Evolutionary conservation across 2,113 vertebrate species (phyloP), one percentile per base, ranked within the genome.

Genomic region (Ptilonorhynchus violaceus): DNA sequence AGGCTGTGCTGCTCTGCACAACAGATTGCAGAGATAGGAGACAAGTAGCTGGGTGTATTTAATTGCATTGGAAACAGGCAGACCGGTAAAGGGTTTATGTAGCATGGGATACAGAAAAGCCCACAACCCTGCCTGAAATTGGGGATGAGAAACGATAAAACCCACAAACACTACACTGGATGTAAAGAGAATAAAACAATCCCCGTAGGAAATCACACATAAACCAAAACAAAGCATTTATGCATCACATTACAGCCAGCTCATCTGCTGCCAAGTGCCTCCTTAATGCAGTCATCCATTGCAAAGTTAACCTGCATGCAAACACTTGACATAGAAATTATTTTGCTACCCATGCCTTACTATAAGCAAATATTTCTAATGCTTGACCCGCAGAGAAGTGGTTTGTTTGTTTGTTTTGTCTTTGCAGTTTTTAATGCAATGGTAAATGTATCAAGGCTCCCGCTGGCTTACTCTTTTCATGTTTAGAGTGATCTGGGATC

Each of bases 51-150:
- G 24, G 80, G 80, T 78, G 6, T 60, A 85, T 84, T 95, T 93
- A 96, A 97, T 92, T 81, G 93, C 80, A 81, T 72, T 75, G 83
- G 64, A 52, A 95, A 80, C 89, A n/a, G 56, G 39, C 76, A 87
- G 76, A 47, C n/a, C 75, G 27, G 39, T 81, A 72, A 85, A 95
- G 74, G 63, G 91, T 89, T 97, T 92, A 92, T n/a, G 56, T 15
- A 87, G 83, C 76, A 68, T 24, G 33, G 53, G 76, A 96, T 84
- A 80, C 0, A 74, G 76, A 81, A 96, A 91, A 93, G 73, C 76
- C 72, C 52, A 23, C 39, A 72, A 7, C 52, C 35, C 33, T 44
- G 24, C 68, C 59, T 74, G 68, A 80, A 81, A 67, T 3, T 52
- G 10, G 13, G 33, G 6, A 53, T 23, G 20, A 72, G 80, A 85